Conservation (phyloP, 2,888 invertebrate genomes). For the Abrostola tripartita region DNA sequence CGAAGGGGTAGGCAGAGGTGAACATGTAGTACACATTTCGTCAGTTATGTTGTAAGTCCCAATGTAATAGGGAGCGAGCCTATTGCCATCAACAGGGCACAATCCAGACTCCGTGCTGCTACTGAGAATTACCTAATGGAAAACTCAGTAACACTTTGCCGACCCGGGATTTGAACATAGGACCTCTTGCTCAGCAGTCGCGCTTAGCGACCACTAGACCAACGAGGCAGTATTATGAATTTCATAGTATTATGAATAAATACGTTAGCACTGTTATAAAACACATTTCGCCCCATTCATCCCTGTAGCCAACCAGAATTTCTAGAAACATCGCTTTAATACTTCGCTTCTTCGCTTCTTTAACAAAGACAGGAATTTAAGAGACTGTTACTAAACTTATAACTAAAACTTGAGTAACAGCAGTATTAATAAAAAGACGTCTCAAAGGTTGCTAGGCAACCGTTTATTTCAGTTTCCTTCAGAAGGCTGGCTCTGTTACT, state of each 20-base stretch:
- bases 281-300: slow-evolving; percentile 2
- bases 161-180: too few species aligned
- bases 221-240: too few species aligned
- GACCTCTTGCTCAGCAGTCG: too few species aligned
- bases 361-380: slow-evolving; percentile 4
- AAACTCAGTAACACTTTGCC: too few species aligned
- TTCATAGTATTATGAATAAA: slow-evolving; percentile 1
- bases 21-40: too few species aligned
- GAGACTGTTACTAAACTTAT: slow-evolving; percentile 7
- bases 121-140: too few species aligned
- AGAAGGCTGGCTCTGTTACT: slow-evolving; percentile 15
- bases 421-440: slow-evolving; percentile 13
- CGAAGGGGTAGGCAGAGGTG: too few species aligned
- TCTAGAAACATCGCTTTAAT: slow-evolving; percentile 3
- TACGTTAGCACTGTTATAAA: neutral
- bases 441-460: slow-evolving; percentile 48
- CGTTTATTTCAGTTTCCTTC: slow-evolving; percentile 21
- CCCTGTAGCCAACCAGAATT: neutral
- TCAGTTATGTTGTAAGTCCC: too few species aligned
- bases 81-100: too few species aligned
- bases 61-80: too few species aligned
- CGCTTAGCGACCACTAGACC: too few species aligned
- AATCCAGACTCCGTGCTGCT: too few species aligned
- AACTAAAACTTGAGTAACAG: slow-evolving; percentile 9
- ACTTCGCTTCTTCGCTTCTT: neutral